phyloP scores from a whole-genome alignment of 2,888 invertebrate species.

The Megastigmus dorsalis region DNA sequence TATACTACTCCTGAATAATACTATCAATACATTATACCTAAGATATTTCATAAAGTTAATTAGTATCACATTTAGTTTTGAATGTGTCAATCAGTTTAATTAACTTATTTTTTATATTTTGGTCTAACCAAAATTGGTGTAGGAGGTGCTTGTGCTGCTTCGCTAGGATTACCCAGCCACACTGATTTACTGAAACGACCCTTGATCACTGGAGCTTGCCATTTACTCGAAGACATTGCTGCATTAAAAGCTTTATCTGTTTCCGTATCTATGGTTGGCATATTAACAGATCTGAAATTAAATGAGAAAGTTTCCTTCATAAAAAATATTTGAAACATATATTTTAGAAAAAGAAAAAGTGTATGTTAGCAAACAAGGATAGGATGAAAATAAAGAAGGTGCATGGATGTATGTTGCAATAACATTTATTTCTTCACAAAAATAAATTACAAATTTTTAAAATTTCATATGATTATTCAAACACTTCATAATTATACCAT shows the following conservation, averaged over 20 bases:
- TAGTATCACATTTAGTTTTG: conserved; percentile 29
- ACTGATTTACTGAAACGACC: conserved; percentile 72
- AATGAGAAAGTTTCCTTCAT: conserved; percentile 52
- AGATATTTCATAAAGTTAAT: not conserved
- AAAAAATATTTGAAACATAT: conserved; percentile 47
- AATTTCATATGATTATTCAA: conserved; percentile 17
- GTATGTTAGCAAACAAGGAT: not conserved
- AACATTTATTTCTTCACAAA: conserved; percentile 62
- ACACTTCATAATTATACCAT: conserved; percentile 12
- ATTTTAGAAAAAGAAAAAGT: conserved; percentile 43
- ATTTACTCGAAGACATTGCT: conserved; percentile 64
- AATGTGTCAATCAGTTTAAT: not conserved
- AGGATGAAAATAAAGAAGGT: conserved; percentile 50
- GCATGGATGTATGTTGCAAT: conserved; percentile 55
- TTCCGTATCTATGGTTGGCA: conserved; percentile 61
- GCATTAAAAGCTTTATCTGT: conserved; percentile 40
- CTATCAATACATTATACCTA: not conserved
- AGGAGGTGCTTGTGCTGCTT: conserved; percentile 64
- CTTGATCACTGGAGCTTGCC: conserved; percentile 71
- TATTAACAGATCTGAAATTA: conserved; percentile 66
- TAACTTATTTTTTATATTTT: conserved; percentile 64
- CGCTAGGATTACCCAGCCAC: conserved; percentile 69
- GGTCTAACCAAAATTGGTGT: conserved; percentile 65
- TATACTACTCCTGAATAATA: not conserved
- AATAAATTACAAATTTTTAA: conserved; percentile 53